Evolutionary conservation across 2,888 invertebrate genomes (phyloP), one percentile per base, ranked within the genome.

Genomic region (Dryococelus australis): DNA sequence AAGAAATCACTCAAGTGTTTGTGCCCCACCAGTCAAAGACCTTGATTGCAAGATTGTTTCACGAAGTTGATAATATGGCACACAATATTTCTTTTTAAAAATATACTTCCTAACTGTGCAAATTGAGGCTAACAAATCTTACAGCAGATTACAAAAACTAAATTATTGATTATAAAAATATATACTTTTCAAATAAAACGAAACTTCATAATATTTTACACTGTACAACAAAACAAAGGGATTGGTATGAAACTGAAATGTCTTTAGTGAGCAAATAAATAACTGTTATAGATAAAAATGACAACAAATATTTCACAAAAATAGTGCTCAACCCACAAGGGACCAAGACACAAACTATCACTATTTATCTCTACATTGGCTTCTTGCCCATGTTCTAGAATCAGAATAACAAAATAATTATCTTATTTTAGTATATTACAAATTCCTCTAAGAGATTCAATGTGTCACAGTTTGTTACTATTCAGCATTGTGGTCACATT

Each of bases 31-130:
- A 65, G 65, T 65, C 65, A 65, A 65, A 65, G 65, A 65, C 65
- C 65, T 65, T 65, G 65, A 65, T 65, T 65, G 65, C 65, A 65
- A 65, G 65, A 65, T 65, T 65, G 65, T 65, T 65, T 65, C 65
- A 65, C 65, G 3, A 65, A 65, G 65, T 65, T 65, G 65, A 9
- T n/a, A 16, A 65, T 65, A 65, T 65, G 65, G 65, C 65, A 65
- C 65, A 65, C 65, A 65, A 65, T 24, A 65, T 24, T 65, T 51
- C 12, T 51, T 65, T 65, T 65, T 20, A 65, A 65, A 65, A 65
- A 65, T 65, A 65, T n/a, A 65, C 16, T 65, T 65, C n/a, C 65
- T 65, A 65, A 65, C 65, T 65, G 65, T 65, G 65, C 65, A 65
- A 65, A 65, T 20, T 65, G 65, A 65, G 6, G 65, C 65, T 65